phyloP scores from a whole-genome alignment of 64 coral and sea anemone genomes.

The Porites australiensis region DNA sequence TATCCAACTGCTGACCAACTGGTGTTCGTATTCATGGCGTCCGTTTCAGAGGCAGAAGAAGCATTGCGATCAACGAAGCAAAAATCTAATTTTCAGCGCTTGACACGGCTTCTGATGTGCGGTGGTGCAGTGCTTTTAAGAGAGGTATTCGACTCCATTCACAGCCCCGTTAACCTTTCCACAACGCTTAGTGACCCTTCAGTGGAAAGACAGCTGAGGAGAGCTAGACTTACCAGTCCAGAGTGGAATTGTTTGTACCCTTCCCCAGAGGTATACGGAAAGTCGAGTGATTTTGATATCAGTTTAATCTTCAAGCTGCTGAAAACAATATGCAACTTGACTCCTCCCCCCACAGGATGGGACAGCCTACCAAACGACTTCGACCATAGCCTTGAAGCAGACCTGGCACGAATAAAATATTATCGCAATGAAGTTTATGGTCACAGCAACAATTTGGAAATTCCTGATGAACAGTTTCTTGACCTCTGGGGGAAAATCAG shows the following conservation, averaged over 20 bases:
- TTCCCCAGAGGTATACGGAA: background rate
- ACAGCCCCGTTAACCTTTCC: constrained; percentile 4
- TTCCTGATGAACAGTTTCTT: background rate
- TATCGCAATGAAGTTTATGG: background rate
- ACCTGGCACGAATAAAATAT: constrained; percentile 15
- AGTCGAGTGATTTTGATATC: constrained; percentile 27
- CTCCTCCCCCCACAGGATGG: background rate
- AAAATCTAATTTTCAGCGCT: background rate
- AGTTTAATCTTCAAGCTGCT: constrained; percentile 28
- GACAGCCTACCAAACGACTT: background rate
- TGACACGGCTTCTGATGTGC: background rate
- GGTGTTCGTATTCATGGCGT: too few species aligned
- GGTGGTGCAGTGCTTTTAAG: background rate
- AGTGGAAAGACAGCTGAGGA: background rate
- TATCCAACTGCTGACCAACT: too few species aligned
- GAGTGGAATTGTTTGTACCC: constrained; percentile 1
- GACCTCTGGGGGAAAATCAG: constrained; percentile 18
- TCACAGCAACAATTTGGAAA: background rate
- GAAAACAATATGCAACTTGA: background rate
- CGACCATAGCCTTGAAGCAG: background rate
- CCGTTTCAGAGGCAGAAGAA: too few species aligned
- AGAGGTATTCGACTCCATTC: constrained; percentile 3
- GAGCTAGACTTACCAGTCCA: background rate
- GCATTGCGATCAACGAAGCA: background rate
- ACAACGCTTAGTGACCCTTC: background rate